phyloP scores from a whole-genome alignment of 2,797 vertebrate species.

The Rhadinocentrus ornatus region DNA sequence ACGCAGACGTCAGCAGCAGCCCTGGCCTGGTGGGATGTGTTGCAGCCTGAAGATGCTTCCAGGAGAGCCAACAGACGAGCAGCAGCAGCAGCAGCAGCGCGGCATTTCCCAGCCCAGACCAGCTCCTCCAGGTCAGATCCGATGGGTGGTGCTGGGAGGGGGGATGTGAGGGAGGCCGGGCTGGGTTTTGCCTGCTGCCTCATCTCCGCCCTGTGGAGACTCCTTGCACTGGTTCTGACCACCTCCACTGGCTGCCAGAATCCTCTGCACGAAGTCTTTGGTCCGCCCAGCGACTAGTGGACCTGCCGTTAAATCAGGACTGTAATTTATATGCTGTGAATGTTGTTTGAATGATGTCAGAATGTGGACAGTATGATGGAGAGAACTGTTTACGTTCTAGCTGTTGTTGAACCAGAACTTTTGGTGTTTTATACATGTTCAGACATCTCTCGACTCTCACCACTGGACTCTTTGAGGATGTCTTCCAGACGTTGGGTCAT shows the following conservation, averaged over 20 bases:
- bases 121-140: constrained; percentile 19
- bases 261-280: constrained; percentile 84
- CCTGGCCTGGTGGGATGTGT: constrained; percentile 65
- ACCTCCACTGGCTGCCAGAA: constrained; percentile 74
- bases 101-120: constrained; percentile 14
- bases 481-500: constrained; percentile 81
- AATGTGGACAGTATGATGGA: no score
- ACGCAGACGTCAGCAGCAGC: constrained; percentile 62
- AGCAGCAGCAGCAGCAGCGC: constrained; percentile 18
- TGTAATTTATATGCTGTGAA: no score
- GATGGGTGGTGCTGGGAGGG: constrained; percentile 25
- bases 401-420: no score
- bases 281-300: constrained; percentile 81
- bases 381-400: no score
- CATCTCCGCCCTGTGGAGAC: constrained; percentile 42
- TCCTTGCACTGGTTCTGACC: constrained; percentile 63
- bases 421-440: no score
- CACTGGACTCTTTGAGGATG: constrained; percentile 79
- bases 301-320: constrained; percentile 54
- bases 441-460: constrained; percentile 57
- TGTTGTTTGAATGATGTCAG: no score
- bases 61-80: constrained; percentile 32
- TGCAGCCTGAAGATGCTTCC: constrained; percentile 53
- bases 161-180: neutral
- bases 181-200: constrained; percentile 50